Base-by-base conservation (phyloP, 1,140 invertebrate species). In the Plodia interpunctella region DNA sequence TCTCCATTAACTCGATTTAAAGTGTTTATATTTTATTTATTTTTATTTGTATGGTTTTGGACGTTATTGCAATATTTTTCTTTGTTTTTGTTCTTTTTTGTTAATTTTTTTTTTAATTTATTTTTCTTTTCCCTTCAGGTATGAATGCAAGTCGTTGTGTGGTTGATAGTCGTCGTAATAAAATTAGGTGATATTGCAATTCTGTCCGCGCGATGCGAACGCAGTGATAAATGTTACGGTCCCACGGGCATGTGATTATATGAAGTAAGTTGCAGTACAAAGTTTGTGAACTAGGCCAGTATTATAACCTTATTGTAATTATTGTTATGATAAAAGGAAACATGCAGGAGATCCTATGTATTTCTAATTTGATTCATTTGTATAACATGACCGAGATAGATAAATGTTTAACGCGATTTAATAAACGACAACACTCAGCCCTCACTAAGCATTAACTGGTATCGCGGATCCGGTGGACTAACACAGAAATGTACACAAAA, bases 91-190 rank as follows among this genome's bases (percentile, higher is more conserved):
- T 67, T 66, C 25, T 60, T 35, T 51, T 57, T 62, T 59, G 63
- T 60, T 70, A 56, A 52, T 59, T 54, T 59, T 56, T 61, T 62
- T 67, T 65, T 62, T 64, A 71, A 69, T 66, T 49, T 66, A 65
- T 76, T 74, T 60, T 68, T 74, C 78, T 66, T 65, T 69, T 60
- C 55, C 65, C 70, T 80, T 71, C 83, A 86, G 84, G 84, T 87
- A 87, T 86, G 84, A 87, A 68, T 87, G 84, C 78, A 84, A 74
- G 65, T 80, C 84, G 51, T 82, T 87, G 68, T 87, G 84, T 86
- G 84, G 81, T 82, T 87, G 82, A 85, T 72, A 58, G 17, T 50
- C 61, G 71, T 54, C 66, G 70, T 65, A 68, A 68, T 61, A 70
- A 63, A 69, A 69, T 63, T 61, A 52, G 52, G 71, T 76, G 68